Percentiles rank a stretch among this genome's conserved stretches.
phyloP scores from a whole-genome alignment of 2,888 invertebrate species.

The Nomada ferruginata region DNA sequence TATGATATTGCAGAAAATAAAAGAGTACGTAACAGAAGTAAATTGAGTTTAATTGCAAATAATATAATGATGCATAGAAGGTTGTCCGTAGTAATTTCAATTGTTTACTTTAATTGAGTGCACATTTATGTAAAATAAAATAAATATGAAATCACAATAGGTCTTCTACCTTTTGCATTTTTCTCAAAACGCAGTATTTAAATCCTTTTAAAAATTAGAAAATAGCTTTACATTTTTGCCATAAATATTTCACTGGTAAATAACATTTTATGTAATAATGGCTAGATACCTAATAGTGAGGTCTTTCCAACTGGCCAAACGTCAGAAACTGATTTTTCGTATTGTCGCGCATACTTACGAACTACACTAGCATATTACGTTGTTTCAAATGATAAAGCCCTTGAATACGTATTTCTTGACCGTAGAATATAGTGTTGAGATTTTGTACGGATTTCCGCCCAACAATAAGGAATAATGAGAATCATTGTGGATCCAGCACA shows the following conservation, averaged over 20 bases:
- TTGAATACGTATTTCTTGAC: not conserved
- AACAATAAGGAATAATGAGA: constrained; percentile 38
- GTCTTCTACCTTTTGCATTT: too few species aligned
- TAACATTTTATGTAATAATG: too few species aligned
- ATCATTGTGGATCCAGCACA: constrained; percentile 36
- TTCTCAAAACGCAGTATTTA: too few species aligned
- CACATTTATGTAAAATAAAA: not conserved
- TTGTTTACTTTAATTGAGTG: not conserved
- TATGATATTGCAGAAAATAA: not conserved
- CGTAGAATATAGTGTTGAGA: constrained; percentile 17
- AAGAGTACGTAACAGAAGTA: not conserved
- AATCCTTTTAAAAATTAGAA: too few species aligned
- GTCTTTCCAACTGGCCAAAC: too few species aligned
- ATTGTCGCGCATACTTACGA: not conserved
- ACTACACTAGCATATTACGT: not conserved
- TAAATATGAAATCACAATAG: too few species aligned
- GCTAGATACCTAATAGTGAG: too few species aligned
- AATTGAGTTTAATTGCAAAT: not conserved
- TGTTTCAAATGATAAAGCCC: not conserved
- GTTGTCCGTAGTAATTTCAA: not conserved
- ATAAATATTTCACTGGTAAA: too few species aligned
- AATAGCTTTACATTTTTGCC: too few species aligned
- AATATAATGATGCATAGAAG: not conserved
- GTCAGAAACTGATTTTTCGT: too few species aligned
- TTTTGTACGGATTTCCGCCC: constrained; percentile 18